Percentiles rank a stretch among this genome's conserved stretches.
phyloP scores from a whole-genome alignment of 1,140 invertebrate genomes.

The Drosophila suzukii region DNA sequence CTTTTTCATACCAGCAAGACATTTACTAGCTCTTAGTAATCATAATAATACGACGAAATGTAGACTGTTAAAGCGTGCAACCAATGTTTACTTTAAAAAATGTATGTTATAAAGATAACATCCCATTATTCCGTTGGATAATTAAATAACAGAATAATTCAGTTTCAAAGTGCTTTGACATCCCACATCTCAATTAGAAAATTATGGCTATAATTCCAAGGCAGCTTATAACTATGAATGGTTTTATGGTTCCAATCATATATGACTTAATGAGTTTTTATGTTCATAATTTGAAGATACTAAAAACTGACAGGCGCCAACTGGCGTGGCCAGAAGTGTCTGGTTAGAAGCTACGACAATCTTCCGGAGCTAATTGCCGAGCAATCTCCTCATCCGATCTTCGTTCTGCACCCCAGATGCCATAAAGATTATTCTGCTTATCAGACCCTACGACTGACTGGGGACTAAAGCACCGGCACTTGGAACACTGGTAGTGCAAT shows the following conservation, averaged over 20 bases:
- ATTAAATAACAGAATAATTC: background rate
- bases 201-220: no score
- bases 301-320: constrained; percentile 19
- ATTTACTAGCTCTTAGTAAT: no score
- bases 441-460: constrained; percentile 27
- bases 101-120: background rate
- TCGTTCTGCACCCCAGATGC: constrained; percentile 7
- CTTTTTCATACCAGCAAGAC: no score
- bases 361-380: constrained; percentile 21
- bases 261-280: constrained; percentile 23
- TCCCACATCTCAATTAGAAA: background rate
- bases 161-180: background rate
- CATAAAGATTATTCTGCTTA: constrained; percentile 61
- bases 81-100: background rate
- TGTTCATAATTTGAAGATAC: constrained; percentile 40
- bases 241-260: background rate
- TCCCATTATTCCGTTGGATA: background rate
- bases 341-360: constrained; percentile 10
- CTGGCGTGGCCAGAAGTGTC: constrained; percentile 2
- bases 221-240: background rate
- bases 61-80: background rate
- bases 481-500: constrained; percentile 10
- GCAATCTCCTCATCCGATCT: constrained; percentile 16
- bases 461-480: constrained; percentile 5
- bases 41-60: no score